Evolutionary conservation across 2,113 vertebrate genomes (phyloP).

Genomic region (Pachycephala philippinensis): DNA sequence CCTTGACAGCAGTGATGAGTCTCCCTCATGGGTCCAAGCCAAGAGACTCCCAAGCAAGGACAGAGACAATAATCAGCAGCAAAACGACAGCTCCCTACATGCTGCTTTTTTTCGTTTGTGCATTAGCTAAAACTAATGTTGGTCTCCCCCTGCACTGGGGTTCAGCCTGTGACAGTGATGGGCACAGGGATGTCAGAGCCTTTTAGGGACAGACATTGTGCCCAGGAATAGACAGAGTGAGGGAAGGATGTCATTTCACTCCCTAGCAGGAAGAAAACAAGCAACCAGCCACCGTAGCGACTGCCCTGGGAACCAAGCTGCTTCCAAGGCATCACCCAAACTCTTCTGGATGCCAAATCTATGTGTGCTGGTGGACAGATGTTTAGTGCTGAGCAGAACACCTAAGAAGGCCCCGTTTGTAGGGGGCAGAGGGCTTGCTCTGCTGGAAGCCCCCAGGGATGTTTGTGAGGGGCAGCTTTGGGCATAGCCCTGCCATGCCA

Average conservation of each 20-base stretch:
- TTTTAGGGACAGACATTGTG: neutral
- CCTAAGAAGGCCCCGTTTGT: neutral
- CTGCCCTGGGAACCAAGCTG: neutral
- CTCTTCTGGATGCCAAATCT: neutral
- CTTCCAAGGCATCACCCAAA: neutral
- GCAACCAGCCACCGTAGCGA: accelerated
- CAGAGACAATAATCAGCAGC: neutral
- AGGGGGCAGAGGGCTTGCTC: accelerated
- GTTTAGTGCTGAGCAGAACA: neutral
- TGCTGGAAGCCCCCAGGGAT: neutral
- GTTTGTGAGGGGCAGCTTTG: neutral
- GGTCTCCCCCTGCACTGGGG: neutral
- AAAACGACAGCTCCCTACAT: neutral
- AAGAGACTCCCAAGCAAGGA: neutral
- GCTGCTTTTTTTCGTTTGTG: neutral
- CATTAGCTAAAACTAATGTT: neutral
- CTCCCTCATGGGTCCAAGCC: neutral
- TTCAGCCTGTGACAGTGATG: neutral
- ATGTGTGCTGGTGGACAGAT: accelerated
- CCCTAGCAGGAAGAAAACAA: neutral
- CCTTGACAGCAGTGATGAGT: neutral
- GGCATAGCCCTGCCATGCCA: neutral
- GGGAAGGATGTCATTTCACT: neutral
- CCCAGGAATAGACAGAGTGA: neutral
- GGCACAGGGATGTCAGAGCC: neutral